These are phyloP conservation scores for Caloenas nicobarica DNA, from an alignment of 2,113 vertebrate species.

Conservation along the genomic window DNA sequence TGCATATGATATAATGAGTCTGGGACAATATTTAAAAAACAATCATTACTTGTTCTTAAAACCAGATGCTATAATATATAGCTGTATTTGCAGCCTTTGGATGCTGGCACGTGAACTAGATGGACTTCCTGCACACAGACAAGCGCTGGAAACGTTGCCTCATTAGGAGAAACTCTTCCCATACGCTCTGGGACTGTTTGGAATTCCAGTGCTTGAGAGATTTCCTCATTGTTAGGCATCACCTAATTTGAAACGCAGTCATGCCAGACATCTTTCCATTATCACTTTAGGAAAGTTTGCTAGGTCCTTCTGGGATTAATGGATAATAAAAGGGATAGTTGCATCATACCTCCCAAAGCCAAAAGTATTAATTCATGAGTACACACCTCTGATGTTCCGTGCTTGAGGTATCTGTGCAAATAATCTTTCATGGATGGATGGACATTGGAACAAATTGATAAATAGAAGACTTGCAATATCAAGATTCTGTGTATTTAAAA, in stretches of 20 bases:
- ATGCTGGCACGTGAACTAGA: not conserved
- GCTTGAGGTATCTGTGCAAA: not conserved
- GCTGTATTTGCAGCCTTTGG: not conserved
- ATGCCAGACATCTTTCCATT: not conserved
- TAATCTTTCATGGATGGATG: not conserved
- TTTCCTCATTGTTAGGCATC: slow-evolving; percentile 17
- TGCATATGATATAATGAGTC: not conserved
- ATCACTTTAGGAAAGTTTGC: not conserved
- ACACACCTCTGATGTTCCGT: not conserved
- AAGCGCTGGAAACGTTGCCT: slow-evolving; percentile 25
- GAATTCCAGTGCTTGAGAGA: slow-evolving; percentile 13
- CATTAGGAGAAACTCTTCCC: not conserved
- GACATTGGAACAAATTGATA: not conserved
- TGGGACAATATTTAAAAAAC: not conserved
- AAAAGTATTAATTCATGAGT: not conserved
- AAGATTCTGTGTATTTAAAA: not conserved
- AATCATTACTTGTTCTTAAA: not conserved
- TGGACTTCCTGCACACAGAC: not conserved
- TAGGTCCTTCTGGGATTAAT: not conserved
- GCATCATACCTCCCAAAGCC: not conserved
- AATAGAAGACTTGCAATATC: not conserved
- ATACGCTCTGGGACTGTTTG: not conserved
- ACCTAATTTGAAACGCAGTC: slow-evolving; percentile 37
- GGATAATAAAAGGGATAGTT: not conserved
- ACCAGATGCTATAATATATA: not conserved